These are phyloP conservation scores for Sminthurides aquaticus DNA, from an alignment of 2,888 invertebrate genomes.

Conservation along the genomic window DNA sequence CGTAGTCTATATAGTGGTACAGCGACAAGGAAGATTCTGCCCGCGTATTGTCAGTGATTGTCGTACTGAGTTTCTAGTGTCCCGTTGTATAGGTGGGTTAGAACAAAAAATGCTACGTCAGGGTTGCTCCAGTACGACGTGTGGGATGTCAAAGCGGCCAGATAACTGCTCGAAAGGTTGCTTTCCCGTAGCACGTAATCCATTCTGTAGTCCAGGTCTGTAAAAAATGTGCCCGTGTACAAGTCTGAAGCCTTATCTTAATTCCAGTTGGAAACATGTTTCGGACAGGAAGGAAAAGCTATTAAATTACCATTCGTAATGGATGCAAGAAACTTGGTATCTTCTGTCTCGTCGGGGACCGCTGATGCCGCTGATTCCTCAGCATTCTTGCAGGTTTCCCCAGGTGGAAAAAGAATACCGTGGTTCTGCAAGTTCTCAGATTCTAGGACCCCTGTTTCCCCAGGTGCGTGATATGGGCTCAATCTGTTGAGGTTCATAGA, in stretches of 20 bases:
- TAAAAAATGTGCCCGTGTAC: too few species aligned
- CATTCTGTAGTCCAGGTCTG: conserved; percentile 54
- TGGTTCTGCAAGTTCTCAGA: not conserved
- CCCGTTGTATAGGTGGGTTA: conserved; percentile 34
- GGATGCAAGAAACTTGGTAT: not conserved
- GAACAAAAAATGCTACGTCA: conserved; percentile 58
- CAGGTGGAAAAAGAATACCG: not conserved
- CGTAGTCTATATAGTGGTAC: too few species aligned
- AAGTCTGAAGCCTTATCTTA: too few species aligned
- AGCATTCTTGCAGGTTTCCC: not conserved
- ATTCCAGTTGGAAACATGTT: too few species aligned
- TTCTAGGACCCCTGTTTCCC: not conserved
- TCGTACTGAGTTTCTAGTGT: conserved; percentile 2
- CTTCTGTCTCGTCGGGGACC: not conserved
- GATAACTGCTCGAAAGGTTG: conserved; percentile 55
- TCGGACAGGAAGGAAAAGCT: too few species aligned
- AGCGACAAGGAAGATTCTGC: too few species aligned
- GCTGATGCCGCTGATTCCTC: not conserved
- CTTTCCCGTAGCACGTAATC: conserved; percentile 57
- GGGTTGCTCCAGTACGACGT: conserved; percentile 59
- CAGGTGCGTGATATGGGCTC: not conserved
- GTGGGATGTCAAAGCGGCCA: conserved; percentile 57
- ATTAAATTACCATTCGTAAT: conserved; percentile 29
- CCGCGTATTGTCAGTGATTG: not conserved
- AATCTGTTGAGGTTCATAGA: not conserved